Base-by-base conservation (phyloP, 1,140 invertebrate genomes). In the Gonatopus flavifemur region DNA sequence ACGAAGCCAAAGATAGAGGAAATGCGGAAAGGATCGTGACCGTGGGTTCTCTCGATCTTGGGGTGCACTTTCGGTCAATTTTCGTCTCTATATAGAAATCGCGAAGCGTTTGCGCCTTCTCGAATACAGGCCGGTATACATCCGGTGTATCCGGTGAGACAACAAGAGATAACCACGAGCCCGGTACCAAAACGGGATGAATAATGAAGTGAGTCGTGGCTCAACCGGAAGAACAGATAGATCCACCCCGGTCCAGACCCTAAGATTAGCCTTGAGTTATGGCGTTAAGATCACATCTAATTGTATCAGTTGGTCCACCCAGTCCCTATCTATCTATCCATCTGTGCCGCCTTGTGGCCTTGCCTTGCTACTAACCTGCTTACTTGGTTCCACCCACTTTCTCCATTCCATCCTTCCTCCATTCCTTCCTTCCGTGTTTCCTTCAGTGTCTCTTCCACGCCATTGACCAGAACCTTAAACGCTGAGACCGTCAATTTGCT, bases 241-340 rank as follows among this genome's bases (percentile, higher is more conserved):
- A 57, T 58, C 53, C 52, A 50, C 56, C 62, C 57, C 54, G 51
- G 57, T 49, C 62, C 51, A 63, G 58, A 71, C 62, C 54, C 61
- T 36, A 62, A 77, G 74, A 76, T 77, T 78, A 78, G 69, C 64
- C 62, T 52, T 76, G 74, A 78, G 66, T 78, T 77, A 78, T 76
- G 69, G 70, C 62, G 67, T 71, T 69, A 68, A 76, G 74, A 77
- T 78, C 72, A 68, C 64, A 76, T 78, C 74, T 76, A 76, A 77
- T 77, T 76, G 72, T 78, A 78, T 78, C 76, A 74, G 71, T 69
- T 63, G 60, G 68, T 64, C 57, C 38, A 62, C 56, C 59, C 55
- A 50, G 42, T 33, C 55, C 70, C 66, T 62, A 65, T 70, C 70
- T 69, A 67, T 69, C 55, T 63, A 55, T 59, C 65, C 64, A 69